Base-by-base conservation (phyloP, 1,140 invertebrate genomes). In the Trachymyrmex cornetzi region DNA sequence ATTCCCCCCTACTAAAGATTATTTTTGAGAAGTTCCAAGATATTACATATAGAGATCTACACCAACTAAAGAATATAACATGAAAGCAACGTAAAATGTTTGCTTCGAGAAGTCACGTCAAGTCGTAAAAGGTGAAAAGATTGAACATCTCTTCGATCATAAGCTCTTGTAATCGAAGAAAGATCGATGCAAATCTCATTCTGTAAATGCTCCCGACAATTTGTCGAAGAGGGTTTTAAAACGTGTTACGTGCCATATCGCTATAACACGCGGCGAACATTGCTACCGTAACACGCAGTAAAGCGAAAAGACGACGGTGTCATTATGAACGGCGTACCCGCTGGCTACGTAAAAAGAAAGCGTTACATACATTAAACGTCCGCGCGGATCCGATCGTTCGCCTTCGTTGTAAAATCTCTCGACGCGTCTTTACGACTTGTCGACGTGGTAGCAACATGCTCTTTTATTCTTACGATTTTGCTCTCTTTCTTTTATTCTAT, bases 371-470 rank as follows among this genome's bases (percentile, higher is more conserved):
- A 19, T 22, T 53, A 74, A 82, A 71, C 24, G 53, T 30, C 66
- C 48, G 27, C 57, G 38, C 44, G 66, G 64, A 79, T 89, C 44
- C 22, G 53, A 72, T 74, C 63, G 89, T 82, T 72, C 12, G 19
- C 61, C 27, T 48, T 19, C 19, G 59, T 71, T 84, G 24, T 85
- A 71, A 89, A 87, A 81, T 69, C 63, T 55, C n/a, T 44, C 53
- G 34, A 14, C 53, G 11, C 14, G 30, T 38, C 34, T 88, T 89
- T 88, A 89, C 81, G 81, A 88, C 74, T 38, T 69, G 50, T 77
- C 80, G 71, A n/a, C 59, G 2, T 55, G 63, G 48, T 57, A 57
- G 24, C 19, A 27, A 63, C n/a, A 75, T 24, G 69, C 19, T 30
- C 63, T 59, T 71, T 89, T 77, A 85, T 77, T 63, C 74, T 14